A percentile compares a stretch with the other conserved stretches of the same genome.
phyloP scores from a whole-genome alignment of 2,888 invertebrate species.

The Boloria euphrosyne region DNA sequence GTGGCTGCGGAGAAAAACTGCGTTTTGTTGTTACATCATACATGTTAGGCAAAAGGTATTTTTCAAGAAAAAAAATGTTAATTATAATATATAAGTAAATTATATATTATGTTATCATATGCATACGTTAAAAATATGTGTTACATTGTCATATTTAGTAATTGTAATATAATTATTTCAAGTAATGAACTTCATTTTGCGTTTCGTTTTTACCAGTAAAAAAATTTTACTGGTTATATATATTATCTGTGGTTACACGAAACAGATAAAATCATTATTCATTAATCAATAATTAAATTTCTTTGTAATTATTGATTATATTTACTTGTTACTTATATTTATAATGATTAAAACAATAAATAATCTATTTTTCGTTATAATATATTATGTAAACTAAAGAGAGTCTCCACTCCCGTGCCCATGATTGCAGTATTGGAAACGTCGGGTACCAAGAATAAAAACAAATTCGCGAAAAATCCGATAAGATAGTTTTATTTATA shows the following conservation, averaged over 20 bases:
- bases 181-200: not conserved
- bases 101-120: not conserved
- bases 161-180: not conserved
- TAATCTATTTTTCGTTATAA: no score
- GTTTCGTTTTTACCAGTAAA: slow-evolving; percentile 12
- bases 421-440: no score
- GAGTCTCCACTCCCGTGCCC: no score
- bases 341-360: no score
- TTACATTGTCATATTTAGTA: not conserved
- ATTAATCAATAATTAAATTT: no score
- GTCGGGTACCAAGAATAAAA: no score
- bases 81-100: not conserved
- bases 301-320: no score
- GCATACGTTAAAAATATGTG: not conserved
- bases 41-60: not conserved
- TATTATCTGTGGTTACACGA: not conserved
- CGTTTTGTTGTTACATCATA: slow-evolving; percentile 33
- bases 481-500: no score
- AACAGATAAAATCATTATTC: no score
- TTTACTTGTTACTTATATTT: no score
- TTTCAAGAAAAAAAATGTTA: not conserved
- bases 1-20: slow-evolving; percentile 25
- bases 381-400: no score
- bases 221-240: not conserved
- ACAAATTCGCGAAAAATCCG: no score